Evolutionary conservation across 1,140 invertebrate genomes (phyloP).

Genomic region (Lepidurus arcticus): DNA sequence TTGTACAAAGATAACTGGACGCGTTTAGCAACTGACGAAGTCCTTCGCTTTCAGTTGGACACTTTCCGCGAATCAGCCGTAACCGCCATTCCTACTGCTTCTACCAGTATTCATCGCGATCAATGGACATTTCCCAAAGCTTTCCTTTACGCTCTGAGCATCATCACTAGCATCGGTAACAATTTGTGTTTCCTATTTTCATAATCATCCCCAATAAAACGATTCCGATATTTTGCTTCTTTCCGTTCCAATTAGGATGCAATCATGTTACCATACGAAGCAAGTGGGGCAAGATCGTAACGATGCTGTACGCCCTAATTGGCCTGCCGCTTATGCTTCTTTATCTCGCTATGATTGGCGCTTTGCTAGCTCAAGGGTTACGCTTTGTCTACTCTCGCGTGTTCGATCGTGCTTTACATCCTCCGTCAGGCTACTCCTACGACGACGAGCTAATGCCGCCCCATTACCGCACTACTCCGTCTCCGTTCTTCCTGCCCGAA

Average conservation of each 20-base stretch:
- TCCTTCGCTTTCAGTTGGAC: conserved; percentile 75
- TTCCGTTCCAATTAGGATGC: background rate
- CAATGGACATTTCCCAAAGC: conserved; percentile 91
- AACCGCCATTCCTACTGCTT: background rate
- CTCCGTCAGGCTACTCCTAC: background rate
- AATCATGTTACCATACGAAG: background rate
- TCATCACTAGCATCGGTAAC: conserved; percentile 93
- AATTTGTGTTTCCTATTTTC: no score
- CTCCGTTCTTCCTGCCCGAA: background rate
- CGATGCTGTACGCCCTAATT: conserved; percentile 82
- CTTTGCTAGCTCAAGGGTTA: conserved; percentile 54
- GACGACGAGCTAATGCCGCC: background rate
- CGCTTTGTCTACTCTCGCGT: conserved; percentile 44
- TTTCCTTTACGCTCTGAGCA: conserved; percentile 91
- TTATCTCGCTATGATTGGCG: conserved; percentile 75
- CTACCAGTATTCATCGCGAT: conserved; percentile 49
- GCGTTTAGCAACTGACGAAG: conserved; percentile 72
- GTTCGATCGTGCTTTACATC: conserved; percentile 35
- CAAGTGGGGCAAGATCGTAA: conserved; percentile 64
- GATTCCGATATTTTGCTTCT: background rate
- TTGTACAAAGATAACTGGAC: conserved; percentile 94
- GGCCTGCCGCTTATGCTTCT: conserved; percentile 87
- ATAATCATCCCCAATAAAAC: no score
- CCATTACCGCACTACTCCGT: background rate
- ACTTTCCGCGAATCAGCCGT: background rate